These are phyloP conservation scores for Branchinecta lynchi DNA, from an alignment of 1,140 invertebrate species.

Conservation along the genomic window DNA sequence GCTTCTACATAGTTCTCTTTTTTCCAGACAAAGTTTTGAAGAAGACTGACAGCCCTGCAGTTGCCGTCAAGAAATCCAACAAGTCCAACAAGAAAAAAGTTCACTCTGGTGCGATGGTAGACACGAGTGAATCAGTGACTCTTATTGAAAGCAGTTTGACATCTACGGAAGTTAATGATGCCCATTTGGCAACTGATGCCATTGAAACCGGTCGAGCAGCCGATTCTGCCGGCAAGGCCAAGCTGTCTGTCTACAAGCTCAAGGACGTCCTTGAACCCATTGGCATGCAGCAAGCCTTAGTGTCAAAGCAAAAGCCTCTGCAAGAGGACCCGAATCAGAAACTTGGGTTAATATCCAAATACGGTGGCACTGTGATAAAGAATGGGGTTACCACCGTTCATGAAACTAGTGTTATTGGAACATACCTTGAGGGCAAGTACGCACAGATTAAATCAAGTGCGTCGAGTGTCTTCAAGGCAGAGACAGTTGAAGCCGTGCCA, in stretches of 20 bases:
- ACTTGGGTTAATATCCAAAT: slow-evolving; percentile 52
- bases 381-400: slow-evolving; percentile 66
- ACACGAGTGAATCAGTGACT: not conserved
- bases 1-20: not conserved
- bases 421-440: slow-evolving; percentile 71
- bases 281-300: not conserved
- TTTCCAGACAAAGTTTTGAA: not conserved
- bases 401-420: slow-evolving; percentile 72
- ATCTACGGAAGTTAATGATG: not conserved
- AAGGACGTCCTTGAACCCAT: not conserved
- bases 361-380: slow-evolving; percentile 63
- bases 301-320: not conserved
- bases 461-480: slow-evolving; percentile 32
- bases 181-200: not conserved
- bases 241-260: not conserved
- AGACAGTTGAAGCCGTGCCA: not conserved
- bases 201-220: not conserved
- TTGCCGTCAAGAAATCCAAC: not conserved
- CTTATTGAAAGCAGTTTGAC: not conserved
- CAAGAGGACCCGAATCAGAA: not conserved
- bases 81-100: not conserved
- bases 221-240: not conserved
- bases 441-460: slow-evolving; percentile 55
- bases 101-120: not conserved
- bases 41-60: not conserved